phyloP scores from a whole-genome alignment of 1,140 invertebrate species.

The Dendrolimus punctatus region DNA sequence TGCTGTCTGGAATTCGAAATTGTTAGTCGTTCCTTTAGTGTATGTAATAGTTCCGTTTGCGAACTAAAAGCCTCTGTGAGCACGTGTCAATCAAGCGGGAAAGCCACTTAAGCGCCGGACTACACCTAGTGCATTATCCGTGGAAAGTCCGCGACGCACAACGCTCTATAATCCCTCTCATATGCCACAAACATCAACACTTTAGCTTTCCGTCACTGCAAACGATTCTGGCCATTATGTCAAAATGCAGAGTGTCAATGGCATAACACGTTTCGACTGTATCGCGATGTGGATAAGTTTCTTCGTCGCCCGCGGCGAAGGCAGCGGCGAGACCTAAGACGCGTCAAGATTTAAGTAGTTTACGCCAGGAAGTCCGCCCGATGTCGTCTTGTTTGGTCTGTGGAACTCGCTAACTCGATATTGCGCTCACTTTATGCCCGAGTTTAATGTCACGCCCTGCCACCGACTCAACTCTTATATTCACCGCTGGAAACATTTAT shows the following conservation, averaged over 20 bases:
- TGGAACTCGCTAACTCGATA: constrained; percentile 47
- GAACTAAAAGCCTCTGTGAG: constrained; percentile 14
- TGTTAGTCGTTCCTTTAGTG: constrained; percentile 1
- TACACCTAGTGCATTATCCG: constrained; percentile 12
- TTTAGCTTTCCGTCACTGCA: background rate
- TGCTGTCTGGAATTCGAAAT: no score
- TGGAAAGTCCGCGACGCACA: constrained; percentile 16
- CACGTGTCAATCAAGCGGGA: constrained; percentile 25
- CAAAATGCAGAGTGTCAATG: constrained; percentile 5
- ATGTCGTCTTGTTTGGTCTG: constrained; percentile 35
- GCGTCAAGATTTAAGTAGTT: constrained; percentile 62
- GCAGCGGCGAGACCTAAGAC: constrained; percentile 13
- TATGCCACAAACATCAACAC: background rate
- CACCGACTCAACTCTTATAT: constrained; percentile 21
- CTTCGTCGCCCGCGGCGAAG: constrained; percentile 23
- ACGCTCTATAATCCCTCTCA: constrained; percentile 10
- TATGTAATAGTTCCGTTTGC: constrained; percentile 11
- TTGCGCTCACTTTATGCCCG: constrained; percentile 54
- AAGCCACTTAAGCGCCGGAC: constrained; percentile 11
- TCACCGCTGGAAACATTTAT: constrained; percentile 37
- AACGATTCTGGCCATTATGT: constrained; percentile 6
- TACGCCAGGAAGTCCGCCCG: constrained; percentile 37
- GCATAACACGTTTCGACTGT: constrained; percentile 3
- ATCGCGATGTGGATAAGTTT: constrained; percentile 17
- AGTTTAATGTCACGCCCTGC: constrained; percentile 43